Conservation (phyloP, 1,140 invertebrate genomes). For the Paramacrobiotus metropolitanus region DNA sequence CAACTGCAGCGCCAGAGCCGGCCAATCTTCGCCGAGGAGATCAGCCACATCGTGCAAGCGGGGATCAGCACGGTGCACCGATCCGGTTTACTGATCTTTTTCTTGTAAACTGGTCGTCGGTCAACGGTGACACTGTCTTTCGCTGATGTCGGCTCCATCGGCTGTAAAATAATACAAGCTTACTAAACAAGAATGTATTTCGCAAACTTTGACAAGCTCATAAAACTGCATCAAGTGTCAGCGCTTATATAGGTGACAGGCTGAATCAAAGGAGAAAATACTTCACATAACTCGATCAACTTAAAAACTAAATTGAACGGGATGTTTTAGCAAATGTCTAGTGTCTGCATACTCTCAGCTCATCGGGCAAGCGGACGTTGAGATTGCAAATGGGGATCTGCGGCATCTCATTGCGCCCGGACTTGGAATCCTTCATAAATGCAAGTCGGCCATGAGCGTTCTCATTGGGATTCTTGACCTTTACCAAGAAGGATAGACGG, state of each 20-base stretch:
- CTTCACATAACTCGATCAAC: no score
- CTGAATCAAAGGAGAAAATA: no score
- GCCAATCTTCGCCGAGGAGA: conserved; percentile 71
- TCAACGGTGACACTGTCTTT: not conserved
- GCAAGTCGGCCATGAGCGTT: conserved; percentile 77
- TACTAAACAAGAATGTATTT: no score
- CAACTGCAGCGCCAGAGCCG: conserved; percentile 45
- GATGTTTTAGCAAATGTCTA: no score
- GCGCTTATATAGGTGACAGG: no score
- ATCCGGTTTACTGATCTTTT: conserved; percentile 27
- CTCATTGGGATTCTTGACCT: conserved; percentile 70
- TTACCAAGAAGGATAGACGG: conserved; percentile 70
- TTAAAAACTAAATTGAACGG: no score
- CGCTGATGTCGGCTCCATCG: not conserved
- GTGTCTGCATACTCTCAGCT: not conserved
- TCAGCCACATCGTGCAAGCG: conserved; percentile 75
- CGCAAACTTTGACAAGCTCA: no score
- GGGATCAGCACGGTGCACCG: conserved; percentile 47
- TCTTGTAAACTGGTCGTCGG: conserved; percentile 11
- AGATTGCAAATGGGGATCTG: conserved; percentile 88
- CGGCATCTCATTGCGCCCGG: conserved; percentile 67
- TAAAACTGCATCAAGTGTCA: no score
- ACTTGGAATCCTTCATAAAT: conserved; percentile 88
- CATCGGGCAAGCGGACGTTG: conserved; percentile 76
- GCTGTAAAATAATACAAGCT: no score